Evolutionary conservation across 35 echinoderm and acorn worm genomes (phyloP), one percentile per base, ranked within the genome.

Genomic region (Ophiothrix spiculata): DNA sequence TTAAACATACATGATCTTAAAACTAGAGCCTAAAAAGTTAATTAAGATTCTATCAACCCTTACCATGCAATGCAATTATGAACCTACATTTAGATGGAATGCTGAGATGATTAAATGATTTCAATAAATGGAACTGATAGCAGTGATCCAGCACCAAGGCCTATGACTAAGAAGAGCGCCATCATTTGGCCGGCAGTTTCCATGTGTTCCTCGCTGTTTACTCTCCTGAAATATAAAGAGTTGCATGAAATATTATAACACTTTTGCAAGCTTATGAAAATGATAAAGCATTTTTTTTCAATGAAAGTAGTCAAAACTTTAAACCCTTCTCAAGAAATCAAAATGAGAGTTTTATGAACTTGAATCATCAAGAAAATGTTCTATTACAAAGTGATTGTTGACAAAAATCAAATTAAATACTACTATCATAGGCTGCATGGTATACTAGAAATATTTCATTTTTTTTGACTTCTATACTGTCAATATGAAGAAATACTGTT

Each of bases 171-270:
- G 85, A 92, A 97, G 64, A 97, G 85, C 16, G 94, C 89, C 90
- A 97, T 97, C 86, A 97, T 92, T 56, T 87, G 86, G 6, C 94
- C 94, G 0, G 94, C 94, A 38, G 94, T 97, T 79, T 97, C 94
- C 73, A 89, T 86, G 42, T 92, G 74, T n/a, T 69, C 60, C 36
- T 92, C 90, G 6, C 60, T 38, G 25, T 54, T 21, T 56, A 92
- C 94, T 83, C 74, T 79, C 75, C 94, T 97, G 74, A 25, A 83
- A 90, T 77, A 54, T n/a, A n/a, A n/a, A n/a, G n/a, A n/a, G n/a
- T n/a, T 8, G 8, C 21, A 54, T 54, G 45, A 54, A 54, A 54
- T 54, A 8, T 54, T 54, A 54, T 11, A 8, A 54, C 8, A 54
- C 21, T 54, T 11, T 54, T 11, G 45, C 21, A 8, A 11, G 45